A percentile compares a stretch with the other conserved stretches of the same genome.
These are phyloP conservation scores for Cryptus viduatorius DNA, from an alignment of 2,888 invertebrate genomes.

Conservation along the genomic window DNA sequence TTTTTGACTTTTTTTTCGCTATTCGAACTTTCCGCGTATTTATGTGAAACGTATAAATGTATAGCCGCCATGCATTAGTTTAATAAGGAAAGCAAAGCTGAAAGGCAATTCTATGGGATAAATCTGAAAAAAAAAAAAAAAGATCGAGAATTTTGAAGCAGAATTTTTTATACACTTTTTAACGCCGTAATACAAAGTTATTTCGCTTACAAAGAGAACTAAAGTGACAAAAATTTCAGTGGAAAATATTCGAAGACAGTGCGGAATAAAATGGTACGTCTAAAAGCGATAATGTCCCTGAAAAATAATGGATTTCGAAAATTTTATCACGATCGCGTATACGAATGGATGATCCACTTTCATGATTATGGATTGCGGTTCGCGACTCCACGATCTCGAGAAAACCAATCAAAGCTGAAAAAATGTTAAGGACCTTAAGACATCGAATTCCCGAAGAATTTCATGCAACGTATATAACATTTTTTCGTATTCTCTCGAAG, in stretches of 20 bases:
- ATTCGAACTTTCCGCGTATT: no score
- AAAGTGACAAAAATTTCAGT: not conserved
- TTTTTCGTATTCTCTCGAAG: no score
- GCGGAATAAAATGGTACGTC: not conserved
- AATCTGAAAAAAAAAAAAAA: no score
- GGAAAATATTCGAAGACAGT: not conserved
- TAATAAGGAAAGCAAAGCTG: no score
- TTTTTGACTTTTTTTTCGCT: no score
- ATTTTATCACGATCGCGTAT: slow-evolving; percentile 37
- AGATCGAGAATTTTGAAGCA: no score
- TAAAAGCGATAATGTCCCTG: slow-evolving; percentile 37
- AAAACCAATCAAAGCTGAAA: slow-evolving; percentile 27
- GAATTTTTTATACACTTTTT: no score
- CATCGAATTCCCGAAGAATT: no score
- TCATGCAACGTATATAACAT: no score
- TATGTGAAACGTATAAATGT: no score
- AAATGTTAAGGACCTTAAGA: slow-evolving; percentile 1
- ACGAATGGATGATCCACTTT: slow-evolving; percentile 62
- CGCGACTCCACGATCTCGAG: not conserved
- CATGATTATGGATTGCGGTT: slow-evolving; percentile 14
- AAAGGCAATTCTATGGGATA: no score
- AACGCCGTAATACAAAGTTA: not conserved
- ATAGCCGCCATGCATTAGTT: no score
- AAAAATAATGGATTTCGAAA: slow-evolving; percentile 29
- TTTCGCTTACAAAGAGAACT: not conserved